These are phyloP conservation scores for Paramormyrops hopkinsi DNA, from an alignment of 2,797 vertebrate species.

Conservation along the genomic window DNA sequence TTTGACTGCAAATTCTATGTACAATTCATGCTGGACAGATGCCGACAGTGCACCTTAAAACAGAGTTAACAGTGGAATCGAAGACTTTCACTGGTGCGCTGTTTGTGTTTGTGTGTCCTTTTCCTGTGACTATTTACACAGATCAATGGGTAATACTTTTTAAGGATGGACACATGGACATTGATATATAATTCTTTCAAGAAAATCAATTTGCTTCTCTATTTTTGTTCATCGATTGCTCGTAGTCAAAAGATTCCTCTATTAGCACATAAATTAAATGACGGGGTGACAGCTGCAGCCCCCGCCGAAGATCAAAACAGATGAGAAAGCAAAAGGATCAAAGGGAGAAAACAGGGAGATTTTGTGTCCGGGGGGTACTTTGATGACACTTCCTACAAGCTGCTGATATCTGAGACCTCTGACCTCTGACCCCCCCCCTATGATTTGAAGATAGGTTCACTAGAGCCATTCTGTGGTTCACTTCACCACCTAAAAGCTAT, in stretches of 20 bases:
- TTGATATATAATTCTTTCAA: slow-evolving; percentile 18
- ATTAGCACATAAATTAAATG: slow-evolving; percentile 19
- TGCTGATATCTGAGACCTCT: not conserved
- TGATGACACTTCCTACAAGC: not conserved
- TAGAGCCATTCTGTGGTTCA: not conserved
- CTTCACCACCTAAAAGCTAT: not conserved
- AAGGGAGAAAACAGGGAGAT: not conserved
- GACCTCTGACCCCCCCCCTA: not conserved
- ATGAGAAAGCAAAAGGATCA: not conserved
- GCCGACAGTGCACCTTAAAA: not conserved
- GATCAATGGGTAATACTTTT: slow-evolving; percentile 27
- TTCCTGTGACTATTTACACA: not conserved
- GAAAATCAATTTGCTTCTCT: slow-evolving; percentile 21
- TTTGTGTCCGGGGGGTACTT: not conserved
- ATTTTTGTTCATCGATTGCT: slow-evolving; percentile 5
- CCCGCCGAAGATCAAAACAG: slow-evolving; percentile 7
- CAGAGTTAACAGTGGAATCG: not conserved
- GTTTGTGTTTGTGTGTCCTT: not conserved
- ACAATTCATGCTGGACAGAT: not conserved
- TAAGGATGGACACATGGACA: slow-evolving; percentile 8
- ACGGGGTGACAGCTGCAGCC: not conserved
- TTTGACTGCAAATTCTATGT: not conserved
- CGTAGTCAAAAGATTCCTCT: slow-evolving; percentile 14
- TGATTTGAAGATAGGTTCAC: not conserved
- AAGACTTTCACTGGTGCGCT: not conserved